Evolutionary conservation across 2,113 vertebrate species (phyloP).

Genomic region (Hylia prasina): DNA sequence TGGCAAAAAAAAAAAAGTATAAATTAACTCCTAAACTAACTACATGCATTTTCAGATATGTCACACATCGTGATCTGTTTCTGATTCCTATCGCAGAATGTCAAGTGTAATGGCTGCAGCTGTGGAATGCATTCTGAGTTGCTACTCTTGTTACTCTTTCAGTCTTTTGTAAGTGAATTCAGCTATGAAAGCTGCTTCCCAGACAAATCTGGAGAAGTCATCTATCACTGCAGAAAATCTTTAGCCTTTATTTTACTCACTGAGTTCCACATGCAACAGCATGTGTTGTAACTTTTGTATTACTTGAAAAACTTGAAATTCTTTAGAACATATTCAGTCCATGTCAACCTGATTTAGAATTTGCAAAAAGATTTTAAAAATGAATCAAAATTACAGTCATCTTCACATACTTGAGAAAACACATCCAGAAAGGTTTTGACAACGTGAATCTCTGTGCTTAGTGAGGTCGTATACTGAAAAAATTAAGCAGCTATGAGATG

Average conservation of each 20-base stretch:
- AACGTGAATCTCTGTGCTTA: background rate
- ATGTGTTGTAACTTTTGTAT: background rate
- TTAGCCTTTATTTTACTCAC: background rate
- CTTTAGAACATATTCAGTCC: background rate
- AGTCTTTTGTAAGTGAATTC: conserved; percentile 4
- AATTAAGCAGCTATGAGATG: background rate
- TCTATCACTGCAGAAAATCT: background rate
- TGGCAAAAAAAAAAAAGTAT: background rate
- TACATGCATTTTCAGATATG: background rate
- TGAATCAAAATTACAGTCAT: background rate
- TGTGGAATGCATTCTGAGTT: background rate
- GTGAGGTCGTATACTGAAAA: background rate
- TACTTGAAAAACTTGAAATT: background rate
- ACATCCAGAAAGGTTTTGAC: background rate
- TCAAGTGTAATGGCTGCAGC: background rate
- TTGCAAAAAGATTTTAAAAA: background rate
- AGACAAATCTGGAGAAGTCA: background rate
- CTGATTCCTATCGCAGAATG: background rate
- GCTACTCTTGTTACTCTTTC: background rate
- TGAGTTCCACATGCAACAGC: background rate
- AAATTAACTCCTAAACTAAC: conserved; percentile 9
- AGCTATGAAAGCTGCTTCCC: conserved; percentile 20
- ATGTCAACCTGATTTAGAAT: background rate
- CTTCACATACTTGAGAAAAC: background rate
- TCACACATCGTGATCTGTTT: background rate